Conservation (phyloP, 2,888 invertebrate species). For the Drosophila tanythrix region DNA sequence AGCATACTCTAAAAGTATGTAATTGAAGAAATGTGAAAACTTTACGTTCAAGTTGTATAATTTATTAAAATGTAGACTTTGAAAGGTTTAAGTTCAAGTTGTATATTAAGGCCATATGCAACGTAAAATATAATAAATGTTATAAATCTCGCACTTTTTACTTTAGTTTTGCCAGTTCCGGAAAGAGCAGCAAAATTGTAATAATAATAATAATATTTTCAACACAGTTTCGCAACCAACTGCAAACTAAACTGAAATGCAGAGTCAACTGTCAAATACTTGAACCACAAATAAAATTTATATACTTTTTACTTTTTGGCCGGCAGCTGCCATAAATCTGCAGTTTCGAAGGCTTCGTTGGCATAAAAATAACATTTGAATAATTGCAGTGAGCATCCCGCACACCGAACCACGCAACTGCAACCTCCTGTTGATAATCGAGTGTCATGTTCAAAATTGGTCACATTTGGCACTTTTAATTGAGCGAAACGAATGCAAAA, state of each 20-base stretch:
- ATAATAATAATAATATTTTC: conserved; percentile 7
- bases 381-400: conserved; percentile 33
- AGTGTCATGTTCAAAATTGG: conserved; percentile 59
- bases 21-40: not conserved
- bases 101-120: not conserved
- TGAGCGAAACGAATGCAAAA: conserved; percentile 70
- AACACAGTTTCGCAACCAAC: conserved; percentile 11
- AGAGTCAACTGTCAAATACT: conserved; percentile 59
- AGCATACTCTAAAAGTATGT: not conserved
- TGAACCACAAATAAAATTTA: conserved; percentile 67
- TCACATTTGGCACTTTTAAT: conserved; percentile 71
- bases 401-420: not conserved
- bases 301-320: conserved; percentile 60
- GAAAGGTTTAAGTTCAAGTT: not conserved
- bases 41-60: not conserved
- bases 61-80: not conserved
- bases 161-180: conserved; percentile 26
- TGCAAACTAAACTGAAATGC: conserved; percentile 22
- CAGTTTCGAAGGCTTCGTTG: conserved; percentile 42
- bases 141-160: conserved; percentile 22
- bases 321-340: conserved; percentile 59
- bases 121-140: conserved; percentile 9
- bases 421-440: conserved; percentile 41
- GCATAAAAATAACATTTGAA: conserved; percentile 63
- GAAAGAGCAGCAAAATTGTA: not conserved